These are phyloP conservation scores for Mayetiola destructor DNA, from an alignment of 2,888 invertebrate species.

Conservation along the genomic window DNA sequence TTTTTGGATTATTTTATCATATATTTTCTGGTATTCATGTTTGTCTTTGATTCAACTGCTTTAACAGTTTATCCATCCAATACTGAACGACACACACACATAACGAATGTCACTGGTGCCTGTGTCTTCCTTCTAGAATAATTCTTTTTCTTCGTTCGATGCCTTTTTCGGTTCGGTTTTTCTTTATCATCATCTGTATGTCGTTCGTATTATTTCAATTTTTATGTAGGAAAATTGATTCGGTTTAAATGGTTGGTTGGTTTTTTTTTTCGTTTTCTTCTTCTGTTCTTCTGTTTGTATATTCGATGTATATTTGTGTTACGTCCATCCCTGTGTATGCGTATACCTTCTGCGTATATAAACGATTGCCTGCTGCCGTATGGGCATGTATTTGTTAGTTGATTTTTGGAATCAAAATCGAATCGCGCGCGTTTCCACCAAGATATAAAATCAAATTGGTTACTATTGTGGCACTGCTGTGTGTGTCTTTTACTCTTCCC, in stretches of 20 bases:
- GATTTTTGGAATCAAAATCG: neutral
- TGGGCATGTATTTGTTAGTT: constrained; percentile 3
- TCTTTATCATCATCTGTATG: neutral
- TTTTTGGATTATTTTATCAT: neutral
- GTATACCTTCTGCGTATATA: neutral
- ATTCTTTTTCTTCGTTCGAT: neutral
- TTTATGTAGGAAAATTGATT: constrained; percentile 12
- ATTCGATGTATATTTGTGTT: neutral
- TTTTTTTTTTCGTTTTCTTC: too few relatives aligned
- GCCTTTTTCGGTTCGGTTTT: neutral
- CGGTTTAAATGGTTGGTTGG: constrained; percentile 2
- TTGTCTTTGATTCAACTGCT: neutral
- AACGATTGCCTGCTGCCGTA: neutral
- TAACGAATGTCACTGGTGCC: constrained; percentile 1
- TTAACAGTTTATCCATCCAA: constrained; percentile 8
- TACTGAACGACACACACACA: too few relatives aligned
- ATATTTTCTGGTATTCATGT: neutral
- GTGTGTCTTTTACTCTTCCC: neutral
- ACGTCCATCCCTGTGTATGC: neutral
- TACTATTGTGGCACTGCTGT: too few relatives aligned
- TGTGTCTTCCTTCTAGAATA: neutral
- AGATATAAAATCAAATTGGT: too few relatives aligned
- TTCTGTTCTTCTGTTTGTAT: too few relatives aligned
- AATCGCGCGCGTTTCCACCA: neutral
- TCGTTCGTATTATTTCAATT: constrained; percentile 4